Conservation (phyloP, 2,888 invertebrate genomes). For the Sericinus montela region DNA sequence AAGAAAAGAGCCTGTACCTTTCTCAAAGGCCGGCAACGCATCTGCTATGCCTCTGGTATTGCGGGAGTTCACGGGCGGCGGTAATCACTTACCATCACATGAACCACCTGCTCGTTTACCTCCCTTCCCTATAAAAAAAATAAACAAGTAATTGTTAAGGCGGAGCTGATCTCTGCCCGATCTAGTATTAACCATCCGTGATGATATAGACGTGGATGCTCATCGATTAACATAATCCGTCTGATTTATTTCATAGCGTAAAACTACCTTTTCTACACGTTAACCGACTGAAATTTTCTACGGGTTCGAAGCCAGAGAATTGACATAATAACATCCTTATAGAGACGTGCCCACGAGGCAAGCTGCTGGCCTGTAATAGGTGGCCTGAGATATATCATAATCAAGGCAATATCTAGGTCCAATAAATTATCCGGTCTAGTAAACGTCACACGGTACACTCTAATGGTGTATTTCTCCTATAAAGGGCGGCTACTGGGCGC, state of each 20-base stretch:
- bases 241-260: neutral
- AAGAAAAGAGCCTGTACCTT: too few relatives aligned
- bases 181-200: neutral
- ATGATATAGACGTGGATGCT: constrained; percentile 10
- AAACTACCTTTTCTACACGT: constrained; percentile 5
- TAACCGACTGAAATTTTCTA: constrained; percentile 9
- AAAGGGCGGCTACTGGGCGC: constrained; percentile 1
- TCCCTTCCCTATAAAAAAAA: too few relatives aligned
- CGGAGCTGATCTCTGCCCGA: neutral
- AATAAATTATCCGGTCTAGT: constrained; percentile 14
- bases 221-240: constrained; percentile 14
- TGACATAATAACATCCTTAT: constrained; percentile 11
- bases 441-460: constrained; percentile 7
- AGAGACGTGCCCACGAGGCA: constrained; percentile 1
- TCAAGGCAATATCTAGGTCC: constrained; percentile 9
- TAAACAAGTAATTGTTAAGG: constrained; percentile 9
- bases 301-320: constrained; percentile 3
- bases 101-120: too few relatives aligned
- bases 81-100: too few relatives aligned
- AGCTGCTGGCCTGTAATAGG: constrained; percentile 5
- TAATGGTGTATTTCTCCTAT: constrained; percentile 10
- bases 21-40: too few relatives aligned
- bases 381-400: constrained; percentile 13
- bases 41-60: too few relatives aligned
- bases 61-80: too few relatives aligned